phyloP scores from a whole-genome alignment of 2,888 invertebrate species.

The Amiota minor region DNA sequence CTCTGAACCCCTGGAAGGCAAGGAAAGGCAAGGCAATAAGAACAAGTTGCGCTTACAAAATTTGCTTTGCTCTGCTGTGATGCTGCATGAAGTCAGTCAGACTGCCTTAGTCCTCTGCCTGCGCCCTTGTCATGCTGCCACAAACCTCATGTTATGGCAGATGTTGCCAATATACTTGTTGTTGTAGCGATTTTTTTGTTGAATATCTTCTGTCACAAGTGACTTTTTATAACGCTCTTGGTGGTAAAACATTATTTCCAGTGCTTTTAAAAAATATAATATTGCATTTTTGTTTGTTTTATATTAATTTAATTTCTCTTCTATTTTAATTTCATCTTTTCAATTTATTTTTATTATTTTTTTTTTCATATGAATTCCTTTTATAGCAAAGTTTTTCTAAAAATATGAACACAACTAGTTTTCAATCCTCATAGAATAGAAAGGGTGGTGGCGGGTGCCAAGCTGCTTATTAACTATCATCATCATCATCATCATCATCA shows the following conservation, averaged over 20 bases:
- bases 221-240: conserved; percentile 23
- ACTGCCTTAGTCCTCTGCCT: conserved; percentile 42
- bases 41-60: not conserved
- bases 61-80: conserved; percentile 33
- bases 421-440: conserved; percentile 18
- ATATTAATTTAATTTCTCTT: not conserved
- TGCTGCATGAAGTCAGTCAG: conserved; percentile 18
- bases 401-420: conserved; percentile 47
- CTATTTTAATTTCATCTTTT: not conserved
- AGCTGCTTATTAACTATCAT: not conserved
- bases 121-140: conserved; percentile 54
- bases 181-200: not conserved
- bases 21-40: no score
- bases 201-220: conserved; percentile 19
- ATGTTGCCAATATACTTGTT: conserved; percentile 27
- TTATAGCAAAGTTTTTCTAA: not conserved
- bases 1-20: no score
- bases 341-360: not conserved
- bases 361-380: not conserved
- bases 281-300: not conserved
- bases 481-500: no score
- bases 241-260: conserved; percentile 17
- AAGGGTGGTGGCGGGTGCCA: conserved; percentile 33
- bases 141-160: conserved; percentile 32
- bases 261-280: not conserved